Evolutionary conservation across 2,797 vertebrate genomes (phyloP), one percentile per base, ranked within the genome.

Genomic region (Pyrocephalus nanus): DNA sequence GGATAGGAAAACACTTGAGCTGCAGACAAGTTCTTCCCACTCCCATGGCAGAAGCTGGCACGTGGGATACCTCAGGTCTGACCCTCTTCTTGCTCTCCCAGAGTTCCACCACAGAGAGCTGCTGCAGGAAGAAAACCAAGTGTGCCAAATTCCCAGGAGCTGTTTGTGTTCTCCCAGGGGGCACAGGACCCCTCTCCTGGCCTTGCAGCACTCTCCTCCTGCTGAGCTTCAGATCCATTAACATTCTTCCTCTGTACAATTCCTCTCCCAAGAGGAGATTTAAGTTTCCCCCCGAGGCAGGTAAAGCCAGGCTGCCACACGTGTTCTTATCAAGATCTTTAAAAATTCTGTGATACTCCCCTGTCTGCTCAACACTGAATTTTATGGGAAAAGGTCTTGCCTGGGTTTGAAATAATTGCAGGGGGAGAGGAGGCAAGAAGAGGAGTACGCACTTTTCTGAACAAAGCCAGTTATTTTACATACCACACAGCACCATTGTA

Each of bases 371-470:
- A 70, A 27, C 30, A 4, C 36, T 22, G 77, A 60, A 53, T 92
- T 94, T 93, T 64, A 64, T n/a, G 36, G 70, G 43, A 79, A 92
- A 88, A 91, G 55, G 80, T 80, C 82, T 83, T 89, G 54, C 72
- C 61, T 61, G 51, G 26, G 40, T 69, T 81, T 81, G 60, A 90
- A 95, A 73, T 88, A 71, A 93, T 84, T 84, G 32, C 1, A 0
- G 55, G 48, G 74, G 90, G 34, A 64, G 43, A 71, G 21, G 50
- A 88, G 70, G 73, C 1, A 67, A 75, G 30, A 10, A 38, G 65
- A 90, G 70, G 40, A 84, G 88, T 70, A 40, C 42, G 66, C 75
- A 93, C 94, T 90, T 92, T 90, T 80, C 55, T 43, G 83, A 87
- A 86, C 26, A 88, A 57, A 93, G 88, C 69, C 58, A 66, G 58